Conservation (phyloP, 2,797 vertebrate genomes). For the Myioborus miniatus region DNA sequence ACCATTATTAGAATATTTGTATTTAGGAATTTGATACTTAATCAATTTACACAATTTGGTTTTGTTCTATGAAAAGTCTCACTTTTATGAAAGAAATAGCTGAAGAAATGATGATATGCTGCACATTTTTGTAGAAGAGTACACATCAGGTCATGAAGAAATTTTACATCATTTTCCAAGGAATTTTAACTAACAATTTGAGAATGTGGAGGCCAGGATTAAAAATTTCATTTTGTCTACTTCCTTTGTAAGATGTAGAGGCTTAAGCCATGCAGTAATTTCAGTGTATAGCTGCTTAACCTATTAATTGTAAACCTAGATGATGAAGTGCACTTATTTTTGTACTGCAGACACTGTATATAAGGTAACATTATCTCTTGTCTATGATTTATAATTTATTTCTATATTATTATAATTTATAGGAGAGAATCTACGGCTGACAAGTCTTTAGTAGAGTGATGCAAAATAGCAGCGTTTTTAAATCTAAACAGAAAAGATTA, state of each 20-base stretch:
- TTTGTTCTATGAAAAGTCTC: background rate
- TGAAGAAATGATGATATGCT: background rate
- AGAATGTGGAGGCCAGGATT: background rate
- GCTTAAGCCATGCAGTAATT: background rate
- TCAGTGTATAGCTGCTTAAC: background rate
- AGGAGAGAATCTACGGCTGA: background rate
- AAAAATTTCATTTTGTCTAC: background rate
- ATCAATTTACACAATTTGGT: background rate
- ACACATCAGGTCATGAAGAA: background rate
- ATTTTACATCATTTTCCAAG: background rate
- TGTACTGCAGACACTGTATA: background rate
- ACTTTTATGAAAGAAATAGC: background rate
- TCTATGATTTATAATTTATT: background rate
- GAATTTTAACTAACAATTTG: background rate
- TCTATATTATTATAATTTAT: background rate
- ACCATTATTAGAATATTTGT: background rate
- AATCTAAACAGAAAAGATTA: background rate
- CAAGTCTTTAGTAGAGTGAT: background rate
- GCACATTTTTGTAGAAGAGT: background rate
- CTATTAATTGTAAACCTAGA: background rate
- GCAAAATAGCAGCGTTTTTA: background rate
- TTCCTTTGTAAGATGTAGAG: background rate
- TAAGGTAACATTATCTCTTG: background rate
- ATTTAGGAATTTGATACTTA: background rate
- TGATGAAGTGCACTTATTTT: background rate